Evolutionary conservation across 2,797 vertebrate genomes (phyloP).

Genomic region (Pristis pectinata): DNA sequence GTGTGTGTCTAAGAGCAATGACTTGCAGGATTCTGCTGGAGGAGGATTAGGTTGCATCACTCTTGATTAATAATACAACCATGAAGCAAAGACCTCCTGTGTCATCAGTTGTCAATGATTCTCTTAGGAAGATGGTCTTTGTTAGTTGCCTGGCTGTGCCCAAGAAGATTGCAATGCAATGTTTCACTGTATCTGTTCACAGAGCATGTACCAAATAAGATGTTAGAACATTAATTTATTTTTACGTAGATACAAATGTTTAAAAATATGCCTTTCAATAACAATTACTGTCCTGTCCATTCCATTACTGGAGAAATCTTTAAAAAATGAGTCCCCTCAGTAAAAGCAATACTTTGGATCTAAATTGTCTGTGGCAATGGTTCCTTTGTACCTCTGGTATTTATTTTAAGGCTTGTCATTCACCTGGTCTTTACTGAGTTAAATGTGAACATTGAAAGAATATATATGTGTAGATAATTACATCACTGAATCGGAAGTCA

Average conservation of each 20-base stretch:
- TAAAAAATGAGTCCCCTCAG: not conserved
- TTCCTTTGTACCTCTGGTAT: not conserved
- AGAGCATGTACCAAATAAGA: not conserved
- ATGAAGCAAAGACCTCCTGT: too few relatives aligned
- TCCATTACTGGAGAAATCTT: not conserved
- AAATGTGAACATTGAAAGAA: not conserved
- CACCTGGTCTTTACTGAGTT: not conserved
- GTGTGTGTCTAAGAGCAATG: too few relatives aligned
- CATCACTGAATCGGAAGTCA: not conserved
- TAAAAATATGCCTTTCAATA: slow-evolving; percentile 5
- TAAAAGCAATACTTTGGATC: not conserved
- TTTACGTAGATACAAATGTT: slow-evolving; percentile 13
- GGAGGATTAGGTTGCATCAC: too few relatives aligned
- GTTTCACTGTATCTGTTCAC: not conserved
- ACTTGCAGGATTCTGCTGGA: too few relatives aligned
- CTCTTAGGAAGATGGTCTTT: not conserved
- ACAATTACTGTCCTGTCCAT: not conserved
- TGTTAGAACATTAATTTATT: slow-evolving; percentile 19
- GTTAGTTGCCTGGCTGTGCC: not conserved
- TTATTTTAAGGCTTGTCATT: not conserved
- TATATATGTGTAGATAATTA: not conserved
- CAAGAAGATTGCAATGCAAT: not conserved
- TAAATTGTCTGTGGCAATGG: not conserved
- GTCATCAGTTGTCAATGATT: too few relatives aligned
- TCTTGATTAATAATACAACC: too few relatives aligned